These are phyloP conservation scores for Nettapus auritus DNA, from an alignment of 2,113 vertebrate genomes.

Conservation along the genomic window DNA sequence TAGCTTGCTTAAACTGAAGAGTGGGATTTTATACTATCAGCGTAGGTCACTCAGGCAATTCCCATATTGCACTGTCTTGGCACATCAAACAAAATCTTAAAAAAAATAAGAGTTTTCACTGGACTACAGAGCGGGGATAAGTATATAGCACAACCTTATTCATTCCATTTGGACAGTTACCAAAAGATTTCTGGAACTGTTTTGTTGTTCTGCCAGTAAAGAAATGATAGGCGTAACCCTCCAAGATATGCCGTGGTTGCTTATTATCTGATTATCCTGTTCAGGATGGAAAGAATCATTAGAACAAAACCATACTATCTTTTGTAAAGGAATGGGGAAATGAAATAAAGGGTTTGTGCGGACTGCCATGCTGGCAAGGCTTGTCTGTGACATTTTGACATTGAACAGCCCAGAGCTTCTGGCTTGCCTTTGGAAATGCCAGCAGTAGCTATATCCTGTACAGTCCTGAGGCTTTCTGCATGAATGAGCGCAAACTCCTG, in stretches of 20 bases:
- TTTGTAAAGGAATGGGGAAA: not conserved
- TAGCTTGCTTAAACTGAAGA: not conserved
- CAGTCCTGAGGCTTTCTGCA: not conserved
- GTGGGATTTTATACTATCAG: not conserved
- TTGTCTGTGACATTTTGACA: not conserved
- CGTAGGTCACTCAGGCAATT: not conserved
- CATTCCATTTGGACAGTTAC: not conserved
- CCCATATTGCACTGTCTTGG: not conserved
- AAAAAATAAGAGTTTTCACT: not conserved
- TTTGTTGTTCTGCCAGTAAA: constrained; percentile 20
- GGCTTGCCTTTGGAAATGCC: not conserved
- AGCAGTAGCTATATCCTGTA: not conserved
- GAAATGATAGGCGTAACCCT: not conserved
- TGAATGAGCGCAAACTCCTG: constrained; percentile 14
- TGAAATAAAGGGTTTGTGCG: not conserved
- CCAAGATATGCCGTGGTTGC: not conserved
- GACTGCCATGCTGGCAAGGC: not conserved
- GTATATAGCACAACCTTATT: not conserved
- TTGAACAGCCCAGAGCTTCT: not conserved
- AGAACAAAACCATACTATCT: not conserved
- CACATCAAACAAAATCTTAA: not conserved
- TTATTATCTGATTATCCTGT: not conserved
- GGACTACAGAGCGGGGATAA: not conserved
- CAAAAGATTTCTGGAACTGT: constrained; percentile 8
- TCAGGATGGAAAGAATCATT: not conserved